Conservation (phyloP, 30 jellyfish, hydroid and myxozoan species). For the Phacellophora camtschatica region DNA sequence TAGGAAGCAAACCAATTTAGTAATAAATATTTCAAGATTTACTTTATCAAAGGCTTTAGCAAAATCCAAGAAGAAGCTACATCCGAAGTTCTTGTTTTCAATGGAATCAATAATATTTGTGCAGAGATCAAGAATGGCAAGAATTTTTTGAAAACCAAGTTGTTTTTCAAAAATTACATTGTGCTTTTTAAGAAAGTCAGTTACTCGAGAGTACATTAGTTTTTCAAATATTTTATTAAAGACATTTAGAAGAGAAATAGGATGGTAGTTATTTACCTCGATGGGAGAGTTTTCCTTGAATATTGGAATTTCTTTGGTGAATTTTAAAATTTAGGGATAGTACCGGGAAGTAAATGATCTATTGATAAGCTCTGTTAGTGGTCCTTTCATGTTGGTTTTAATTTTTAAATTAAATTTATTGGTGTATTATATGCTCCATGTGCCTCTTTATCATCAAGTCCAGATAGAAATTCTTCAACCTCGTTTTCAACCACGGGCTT, state of each 20-base stretch:
- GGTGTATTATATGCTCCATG: constrained; percentile 8
- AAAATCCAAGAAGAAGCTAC: no score
- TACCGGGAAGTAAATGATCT: constrained; percentile 19
- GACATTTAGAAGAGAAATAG: no score
- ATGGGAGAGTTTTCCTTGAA: constrained; percentile 17
- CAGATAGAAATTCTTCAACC: neutral
- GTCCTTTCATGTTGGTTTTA: neutral
- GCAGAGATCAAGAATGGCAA: constrained; percentile 15
- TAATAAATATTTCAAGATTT: no score
- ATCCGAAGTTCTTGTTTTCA: no score
- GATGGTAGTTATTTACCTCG: constrained; percentile 14
- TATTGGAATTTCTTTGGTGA: constrained; percentile 27
- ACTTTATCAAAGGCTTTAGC: no score
- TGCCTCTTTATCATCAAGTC: neutral
- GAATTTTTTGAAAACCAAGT: constrained; percentile 44
- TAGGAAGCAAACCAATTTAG: no score
- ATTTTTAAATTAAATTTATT: constrained; percentile 4
- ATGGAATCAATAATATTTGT: neutral
- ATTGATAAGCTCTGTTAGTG: constrained; percentile 27
- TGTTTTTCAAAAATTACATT: constrained; percentile 26
- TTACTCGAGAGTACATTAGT: no score
- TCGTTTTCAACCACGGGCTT: no score
- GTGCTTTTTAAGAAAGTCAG: constrained; percentile 39
- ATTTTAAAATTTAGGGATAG: constrained; percentile 14
- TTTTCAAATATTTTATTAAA: constrained; percentile 53